A percentile compares a stretch with the other conserved stretches of the same genome.
Conservation (phyloP, 2,888 invertebrate genomes). For the Lasioglossum pauxillum region DNA sequence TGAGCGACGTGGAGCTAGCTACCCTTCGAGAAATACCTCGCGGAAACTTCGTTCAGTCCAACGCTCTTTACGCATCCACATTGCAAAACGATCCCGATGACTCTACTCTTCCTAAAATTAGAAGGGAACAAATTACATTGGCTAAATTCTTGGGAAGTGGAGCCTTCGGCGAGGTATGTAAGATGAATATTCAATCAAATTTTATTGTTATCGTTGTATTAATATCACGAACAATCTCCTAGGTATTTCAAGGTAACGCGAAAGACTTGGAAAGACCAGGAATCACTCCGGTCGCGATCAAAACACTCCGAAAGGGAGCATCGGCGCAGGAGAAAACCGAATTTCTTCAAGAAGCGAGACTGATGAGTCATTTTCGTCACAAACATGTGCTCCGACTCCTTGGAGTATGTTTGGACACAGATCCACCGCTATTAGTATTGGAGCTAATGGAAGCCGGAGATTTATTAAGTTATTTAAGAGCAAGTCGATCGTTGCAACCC, state of each 20-base stretch:
- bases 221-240: not conserved
- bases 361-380: slow-evolving; percentile 99
- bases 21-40: slow-evolving; percentile 93
- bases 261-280: slow-evolving; percentile 88
- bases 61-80: slow-evolving; percentile 91
- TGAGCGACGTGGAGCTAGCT: slow-evolving; percentile 93
- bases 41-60: slow-evolving; percentile 92
- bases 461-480: slow-evolving; percentile 94
- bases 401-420: slow-evolving; percentile 97
- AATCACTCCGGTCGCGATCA: slow-evolving; percentile 94
- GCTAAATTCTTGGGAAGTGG: slow-evolving; percentile 97
- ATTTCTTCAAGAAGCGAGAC: slow-evolving; percentile 97
- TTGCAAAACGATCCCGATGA: slow-evolving; percentile 91
- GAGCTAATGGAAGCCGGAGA: slow-evolving; percentile 99
- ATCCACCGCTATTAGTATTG: slow-evolving; percentile 96
- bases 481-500: slow-evolving; percentile 90
- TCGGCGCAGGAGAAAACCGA: slow-evolving; percentile 95
- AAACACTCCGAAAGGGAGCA: slow-evolving; percentile 97
- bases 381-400: slow-evolving; percentile 96
- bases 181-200: not conserved
- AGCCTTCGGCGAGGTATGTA: slow-evolving; percentile 94
- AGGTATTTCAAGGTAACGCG: slow-evolving; percentile 94
- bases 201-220: not conserved
- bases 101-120: slow-evolving; percentile 93
- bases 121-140: slow-evolving; percentile 93